These are phyloP conservation scores for Scelioninae gen. 1 DNA, from an alignment of 2,888 invertebrate genomes.

Conservation along the genomic window DNA sequence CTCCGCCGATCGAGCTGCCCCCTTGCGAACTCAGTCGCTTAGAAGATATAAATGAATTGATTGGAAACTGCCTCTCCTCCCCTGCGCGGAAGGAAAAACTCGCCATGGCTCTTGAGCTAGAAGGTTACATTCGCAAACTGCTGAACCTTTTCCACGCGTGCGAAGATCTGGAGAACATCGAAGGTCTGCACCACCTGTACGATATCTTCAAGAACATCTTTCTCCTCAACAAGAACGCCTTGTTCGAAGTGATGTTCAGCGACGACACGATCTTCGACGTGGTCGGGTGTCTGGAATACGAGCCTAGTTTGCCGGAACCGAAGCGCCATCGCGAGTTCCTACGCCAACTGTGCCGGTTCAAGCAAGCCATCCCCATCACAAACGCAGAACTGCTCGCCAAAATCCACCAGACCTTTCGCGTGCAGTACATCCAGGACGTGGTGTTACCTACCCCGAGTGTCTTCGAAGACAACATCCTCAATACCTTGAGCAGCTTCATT, in stretches of 20 bases:
- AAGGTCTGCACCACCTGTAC: slow-evolving; percentile 97
- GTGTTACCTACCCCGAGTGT: slow-evolving; percentile 99
- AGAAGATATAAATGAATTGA: slow-evolving; percentile 97
- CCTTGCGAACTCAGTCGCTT: slow-evolving; percentile 96
- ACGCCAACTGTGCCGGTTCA: slow-evolving; percentile 94
- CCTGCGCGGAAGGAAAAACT: slow-evolving; percentile 97
- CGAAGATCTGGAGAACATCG: slow-evolving; percentile 97
- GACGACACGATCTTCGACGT: slow-evolving; percentile 99
- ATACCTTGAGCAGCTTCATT: slow-evolving; percentile 98
- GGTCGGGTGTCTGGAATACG: slow-evolving; percentile 99
- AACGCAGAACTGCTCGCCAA: slow-evolving; percentile 97
- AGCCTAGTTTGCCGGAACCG: slow-evolving; percentile 93
- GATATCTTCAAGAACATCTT: slow-evolving; percentile 99
- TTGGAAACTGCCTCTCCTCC: slow-evolving; percentile 94
- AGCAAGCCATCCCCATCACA: slow-evolving; percentile 97
- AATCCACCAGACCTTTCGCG: slow-evolving; percentile 99
- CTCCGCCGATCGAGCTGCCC: slow-evolving; percentile 97
- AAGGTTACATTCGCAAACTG: slow-evolving; percentile 97
- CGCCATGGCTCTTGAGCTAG: slow-evolving; percentile 95
- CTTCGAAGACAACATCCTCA: slow-evolving; percentile 99
- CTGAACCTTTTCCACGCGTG: slow-evolving; percentile 98
- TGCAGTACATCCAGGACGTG: slow-evolving; percentile 99
- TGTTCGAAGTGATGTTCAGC: slow-evolving; percentile 99
- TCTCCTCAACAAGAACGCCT: slow-evolving; percentile 97
- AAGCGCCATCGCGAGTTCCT: slow-evolving; percentile 98